Evolutionary conservation across 2,888 invertebrate genomes (phyloP).

Genomic region (Callimorpha dominula): DNA sequence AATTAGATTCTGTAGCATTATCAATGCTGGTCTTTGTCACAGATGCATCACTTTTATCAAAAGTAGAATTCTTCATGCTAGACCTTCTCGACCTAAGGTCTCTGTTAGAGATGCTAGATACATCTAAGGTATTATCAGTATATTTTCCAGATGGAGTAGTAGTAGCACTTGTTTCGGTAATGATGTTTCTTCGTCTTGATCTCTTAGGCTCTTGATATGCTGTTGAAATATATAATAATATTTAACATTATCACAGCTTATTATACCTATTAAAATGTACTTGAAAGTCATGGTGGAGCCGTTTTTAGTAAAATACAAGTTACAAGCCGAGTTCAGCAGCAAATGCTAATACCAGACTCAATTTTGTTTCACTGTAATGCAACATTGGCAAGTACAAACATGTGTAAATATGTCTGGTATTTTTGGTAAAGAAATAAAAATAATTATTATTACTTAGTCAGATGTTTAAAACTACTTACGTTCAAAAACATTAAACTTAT

Average conservation of each 20-base stretch:
- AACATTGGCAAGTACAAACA: no score
- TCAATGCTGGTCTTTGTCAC: conserved; percentile 4
- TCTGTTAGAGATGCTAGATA: conserved; percentile 18
- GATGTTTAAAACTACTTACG: no score
- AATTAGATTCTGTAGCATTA: conserved; percentile 21
- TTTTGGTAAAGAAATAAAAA: no score
- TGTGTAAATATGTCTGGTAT: no score
- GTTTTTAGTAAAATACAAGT: no score
- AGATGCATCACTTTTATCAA: conserved; percentile 8
- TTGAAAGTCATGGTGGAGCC: neutral
- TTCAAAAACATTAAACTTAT: no score
- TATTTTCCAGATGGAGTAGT: conserved; percentile 26
- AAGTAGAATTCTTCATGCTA: conserved; percentile 12
- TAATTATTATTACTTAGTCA: no score
- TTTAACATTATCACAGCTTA: neutral
- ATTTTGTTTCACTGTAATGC: no score
- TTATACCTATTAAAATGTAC: neutral
- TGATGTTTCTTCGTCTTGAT: conserved; percentile 15
- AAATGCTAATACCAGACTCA: no score
- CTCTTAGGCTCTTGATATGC: conserved; percentile 31
- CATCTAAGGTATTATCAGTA: conserved; percentile 16
- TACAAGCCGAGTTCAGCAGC: no score
- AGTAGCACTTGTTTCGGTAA: conserved; percentile 18
- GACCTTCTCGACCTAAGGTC: conserved; percentile 18
- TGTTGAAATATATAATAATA: conserved; percentile 15